Conservation (phyloP, 2,113 vertebrate species). For the Rhizomys pruinosus region DNA sequence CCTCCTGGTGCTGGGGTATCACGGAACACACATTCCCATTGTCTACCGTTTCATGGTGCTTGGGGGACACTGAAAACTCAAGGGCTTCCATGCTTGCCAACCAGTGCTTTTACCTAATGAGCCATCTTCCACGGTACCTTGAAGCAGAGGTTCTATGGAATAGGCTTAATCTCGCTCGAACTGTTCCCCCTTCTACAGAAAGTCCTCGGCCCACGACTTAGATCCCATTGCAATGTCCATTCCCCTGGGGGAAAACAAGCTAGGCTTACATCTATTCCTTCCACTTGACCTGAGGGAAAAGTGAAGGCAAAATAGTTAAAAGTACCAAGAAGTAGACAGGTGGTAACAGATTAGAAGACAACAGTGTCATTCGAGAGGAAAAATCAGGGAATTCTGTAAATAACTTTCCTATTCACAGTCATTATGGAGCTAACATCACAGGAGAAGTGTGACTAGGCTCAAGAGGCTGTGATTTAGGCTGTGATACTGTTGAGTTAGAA, state of each 20-base stretch:
- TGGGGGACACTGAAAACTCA: neutral
- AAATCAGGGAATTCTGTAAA: neutral
- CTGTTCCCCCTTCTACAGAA: constrained; percentile 11
- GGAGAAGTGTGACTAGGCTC: neutral
- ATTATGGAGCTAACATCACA: neutral
- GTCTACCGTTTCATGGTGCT: neutral
- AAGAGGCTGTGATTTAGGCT: neutral
- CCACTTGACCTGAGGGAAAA: constrained; percentile 14
- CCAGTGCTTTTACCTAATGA: too few species aligned
- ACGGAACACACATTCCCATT: too few species aligned
- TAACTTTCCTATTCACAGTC: neutral
- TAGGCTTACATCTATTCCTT: neutral
- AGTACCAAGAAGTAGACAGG: too few species aligned
- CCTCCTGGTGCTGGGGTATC: too few species aligned
- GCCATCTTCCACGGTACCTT: neutral
- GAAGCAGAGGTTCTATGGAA: neutral
- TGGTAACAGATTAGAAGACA: neutral
- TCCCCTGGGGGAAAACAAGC: neutral
- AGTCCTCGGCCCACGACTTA: neutral
- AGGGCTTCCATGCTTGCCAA: neutral
- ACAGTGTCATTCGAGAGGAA: neutral
- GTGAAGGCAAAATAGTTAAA: neutral
- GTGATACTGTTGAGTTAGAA: neutral
- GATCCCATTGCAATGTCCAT: neutral
- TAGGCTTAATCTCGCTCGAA: constrained; percentile 16